Evolutionary conservation across 2,888 invertebrate species (phyloP).

Genomic region (Lutraria lutraria): DNA sequence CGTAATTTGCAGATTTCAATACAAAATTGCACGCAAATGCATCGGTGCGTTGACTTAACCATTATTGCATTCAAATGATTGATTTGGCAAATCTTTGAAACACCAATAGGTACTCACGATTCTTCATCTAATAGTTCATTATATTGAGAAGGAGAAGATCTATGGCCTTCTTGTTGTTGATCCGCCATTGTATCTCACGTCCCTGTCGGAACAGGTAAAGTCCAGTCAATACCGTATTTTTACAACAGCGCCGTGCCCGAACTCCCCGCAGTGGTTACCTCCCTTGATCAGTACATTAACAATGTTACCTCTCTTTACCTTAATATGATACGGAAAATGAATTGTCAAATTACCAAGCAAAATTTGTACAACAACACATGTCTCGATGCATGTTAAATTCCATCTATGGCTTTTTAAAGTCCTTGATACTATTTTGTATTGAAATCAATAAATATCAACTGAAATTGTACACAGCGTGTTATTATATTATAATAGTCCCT

Average conservation of each 20-base stretch:
- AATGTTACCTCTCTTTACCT: too few relatives aligned
- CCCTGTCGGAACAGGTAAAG: conserved; percentile 19
- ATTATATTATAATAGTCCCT: too few relatives aligned
- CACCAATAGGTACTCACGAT: conserved; percentile 65
- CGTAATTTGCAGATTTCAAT: conserved; percentile 16
- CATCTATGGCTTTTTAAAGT: too few relatives aligned
- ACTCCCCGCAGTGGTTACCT: too few relatives aligned
- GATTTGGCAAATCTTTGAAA: neutral
- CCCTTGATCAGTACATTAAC: too few relatives aligned
- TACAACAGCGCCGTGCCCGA: neutral
- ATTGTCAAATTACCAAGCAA: too few relatives aligned
- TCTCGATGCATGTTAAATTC: too few relatives aligned
- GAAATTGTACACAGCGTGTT: too few relatives aligned
- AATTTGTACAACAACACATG: too few relatives aligned
- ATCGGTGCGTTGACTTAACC: conserved; percentile 13
- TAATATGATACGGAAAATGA: too few relatives aligned
- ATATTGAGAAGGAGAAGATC: conserved; percentile 77
- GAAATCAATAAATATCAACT: too few relatives aligned
- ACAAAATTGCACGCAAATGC: conserved; percentile 45
- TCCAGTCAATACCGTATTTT: neutral
- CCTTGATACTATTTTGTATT: too few relatives aligned
- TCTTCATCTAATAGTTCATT: conserved; percentile 79
- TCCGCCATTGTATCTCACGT: conserved; percentile 76
- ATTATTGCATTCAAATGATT: conserved; percentile 26
- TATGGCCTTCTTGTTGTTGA: conserved; percentile 62